These are phyloP conservation scores for Gephyroberyx darwinii DNA, from an alignment of 2,797 vertebrate genomes.

Conservation along the genomic window DNA sequence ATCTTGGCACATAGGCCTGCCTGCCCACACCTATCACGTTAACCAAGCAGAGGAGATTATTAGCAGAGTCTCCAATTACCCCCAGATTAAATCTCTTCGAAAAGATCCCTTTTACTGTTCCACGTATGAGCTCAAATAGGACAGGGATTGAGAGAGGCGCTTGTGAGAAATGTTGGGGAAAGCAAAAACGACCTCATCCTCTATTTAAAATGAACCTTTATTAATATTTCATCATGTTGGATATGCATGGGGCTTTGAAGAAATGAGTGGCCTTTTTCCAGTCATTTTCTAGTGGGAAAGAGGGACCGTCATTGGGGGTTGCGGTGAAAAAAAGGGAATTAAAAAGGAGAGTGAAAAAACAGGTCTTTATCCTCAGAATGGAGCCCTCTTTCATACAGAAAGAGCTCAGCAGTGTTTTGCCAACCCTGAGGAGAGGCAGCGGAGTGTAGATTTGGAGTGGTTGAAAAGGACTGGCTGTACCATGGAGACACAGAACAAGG, in stretches of 20 bases:
- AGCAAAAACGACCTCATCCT: conserved; percentile 60
- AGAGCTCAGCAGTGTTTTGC: conserved; percentile 46
- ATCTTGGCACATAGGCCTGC: conserved; percentile 7
- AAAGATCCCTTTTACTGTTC: conserved; percentile 22
- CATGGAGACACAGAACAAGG: neutral
- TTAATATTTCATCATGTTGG: conserved; percentile 73
- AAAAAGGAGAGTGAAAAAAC: conserved; percentile 60
- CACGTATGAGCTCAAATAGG: conserved; percentile 15
- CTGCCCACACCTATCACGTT: conserved; percentile 33
- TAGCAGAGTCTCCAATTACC: conserved; percentile 43
- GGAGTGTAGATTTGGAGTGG: conserved; percentile 62
- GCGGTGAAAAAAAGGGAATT: conserved; percentile 44
- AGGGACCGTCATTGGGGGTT: conserved; percentile 44
- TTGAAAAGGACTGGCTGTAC: conserved; percentile 61
- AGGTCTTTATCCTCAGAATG: conserved; percentile 24
- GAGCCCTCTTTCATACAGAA: conserved; percentile 47
- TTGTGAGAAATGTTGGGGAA: conserved; percentile 41
- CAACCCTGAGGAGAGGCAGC: conserved; percentile 34
- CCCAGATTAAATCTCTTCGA: conserved; percentile 34
- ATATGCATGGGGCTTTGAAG: conserved; percentile 67
- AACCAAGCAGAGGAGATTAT: conserved; percentile 48
- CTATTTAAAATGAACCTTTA: conserved; percentile 67
- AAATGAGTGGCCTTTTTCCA: conserved; percentile 58
- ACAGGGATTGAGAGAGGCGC: conserved; percentile 18
- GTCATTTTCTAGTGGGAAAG: conserved; percentile 45